Evolutionary conservation across 2,113 vertebrate species (phyloP), one percentile per base, ranked within the genome.

Genomic region (Urocitellus parryii): DNA sequence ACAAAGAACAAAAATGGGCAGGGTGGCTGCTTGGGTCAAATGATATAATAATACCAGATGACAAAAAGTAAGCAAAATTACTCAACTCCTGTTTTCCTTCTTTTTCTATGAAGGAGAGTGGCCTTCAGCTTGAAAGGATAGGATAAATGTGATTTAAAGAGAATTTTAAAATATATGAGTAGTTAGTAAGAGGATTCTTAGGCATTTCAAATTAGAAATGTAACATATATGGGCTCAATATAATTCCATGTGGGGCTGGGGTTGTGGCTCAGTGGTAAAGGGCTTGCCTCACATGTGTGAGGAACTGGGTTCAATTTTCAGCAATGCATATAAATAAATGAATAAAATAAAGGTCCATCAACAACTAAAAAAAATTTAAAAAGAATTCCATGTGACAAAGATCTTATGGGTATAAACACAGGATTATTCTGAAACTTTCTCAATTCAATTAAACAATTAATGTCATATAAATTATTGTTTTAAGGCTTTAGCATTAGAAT

Each of bases 111-210:
- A 94, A 94, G 85, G 34, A 77, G 11, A 58, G 24, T 86, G 80
- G 12, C 67, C 68, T 94, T 96, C 74, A 90, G 87, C 61, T 94
- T 95, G 34, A 96, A 96, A 92, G 61, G 4, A 27, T 70, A 81
- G 51, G 51, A 86, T 11, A 95, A 86, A 82, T 78, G 34, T 78
- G 32, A 2, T 61, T 77, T 91, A 72, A 88, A 92, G 63, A 29
- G 61, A 61, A 53, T 90, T 76, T 34, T 45, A 86, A 95, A 73
- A 91, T n/a, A 87, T 48, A 91, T 51, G 53, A 88, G 82, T 48
- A 85, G 32, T 83, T 77, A 94, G 27, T 65, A 91, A 81, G 80
- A 91, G 1, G 68, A 53, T 18, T 88, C 14, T 84, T 42, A 78
- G n/a, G 18, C 76, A 94, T 68, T 86, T 92, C 51, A 56, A 88